Base-by-base conservation (phyloP, 2,113 vertebrate genomes). In the Saimiri boliviensis region DNA sequence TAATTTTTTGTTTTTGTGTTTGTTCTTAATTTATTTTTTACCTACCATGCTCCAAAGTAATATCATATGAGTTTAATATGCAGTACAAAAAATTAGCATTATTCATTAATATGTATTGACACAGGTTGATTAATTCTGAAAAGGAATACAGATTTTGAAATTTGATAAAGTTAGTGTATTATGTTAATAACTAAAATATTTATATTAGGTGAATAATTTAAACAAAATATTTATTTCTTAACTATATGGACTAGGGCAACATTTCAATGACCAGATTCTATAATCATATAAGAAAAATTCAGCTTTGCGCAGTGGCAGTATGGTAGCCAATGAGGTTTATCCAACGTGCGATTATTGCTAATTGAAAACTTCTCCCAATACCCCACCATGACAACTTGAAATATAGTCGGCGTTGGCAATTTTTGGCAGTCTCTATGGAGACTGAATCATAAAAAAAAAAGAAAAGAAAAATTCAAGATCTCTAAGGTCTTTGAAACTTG, bases 171-270 rank as follows among this genome's bases (percentile, higher is more conserved):
- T 54, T 84, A 68, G 21, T 3, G 45, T 3, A 74, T 80, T 35
- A 45, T 89, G 63, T 32, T 52, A 85, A 76, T 23, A 86, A 45
- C 45, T 2, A 2, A 73, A 86, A 68, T 73, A 91, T 77, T 70
- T 85, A 85, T 83, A 70, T 27, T 88, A 87, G 14, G 30, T 66
- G 16, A 90, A 42, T 45, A 80, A 68, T 85, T 92, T 85, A 86
- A 83, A 89, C 9, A 91, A 88, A 94, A 87, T 74, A 90, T 87
- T 88, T 94, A 19, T 91, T 80, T 79, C 58, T 77, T 73, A 96
- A 68, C 16, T 10, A 87, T 45, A 60, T 79, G 84, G 60, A 79
- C 86, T 37, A 82, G 6, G 81, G 14, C 25, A 96, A 86, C 2
- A 2, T 88, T 91, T 93, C 30, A 49, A 42, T 71, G 30, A 71